Percentiles rank a stretch among this genome's conserved stretches.
These are phyloP conservation scores for Bolinopsis microptera DNA, from an alignment of 37 sponge, comb jelly and placozoan genomes.

Conservation along the genomic window DNA sequence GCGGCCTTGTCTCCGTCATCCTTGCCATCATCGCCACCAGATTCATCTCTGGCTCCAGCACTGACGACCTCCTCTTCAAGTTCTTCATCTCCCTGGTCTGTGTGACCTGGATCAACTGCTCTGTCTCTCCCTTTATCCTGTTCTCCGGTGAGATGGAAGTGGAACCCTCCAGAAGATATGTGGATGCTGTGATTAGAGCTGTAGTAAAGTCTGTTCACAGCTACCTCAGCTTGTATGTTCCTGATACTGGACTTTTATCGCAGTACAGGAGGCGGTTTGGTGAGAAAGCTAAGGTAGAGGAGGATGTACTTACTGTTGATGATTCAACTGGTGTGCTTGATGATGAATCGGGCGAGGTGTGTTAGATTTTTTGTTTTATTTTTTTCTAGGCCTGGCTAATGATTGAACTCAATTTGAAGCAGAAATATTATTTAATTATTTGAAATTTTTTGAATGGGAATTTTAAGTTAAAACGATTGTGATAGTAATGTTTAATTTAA, in stretches of 20 bases:
- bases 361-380: no score
- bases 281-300: not conserved
- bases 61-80: not conserved
- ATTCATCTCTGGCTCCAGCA: not conserved
- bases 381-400: not conserved
- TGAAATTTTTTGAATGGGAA: not conserved
- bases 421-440: not conserved
- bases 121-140: not conserved
- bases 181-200: not conserved
- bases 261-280: not conserved
- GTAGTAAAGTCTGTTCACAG: not conserved
- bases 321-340: not conserved
- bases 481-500: no score
- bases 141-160: not conserved
- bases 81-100: not conserved
- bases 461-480: no score
- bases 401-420: not conserved
- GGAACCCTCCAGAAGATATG: not conserved
- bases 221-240: not conserved
- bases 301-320: not conserved
- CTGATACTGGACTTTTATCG: not conserved
- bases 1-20: not conserved
- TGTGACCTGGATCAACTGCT: slow-evolving; percentile 34
- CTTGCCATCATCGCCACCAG: not conserved
- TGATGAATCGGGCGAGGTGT: not conserved